Evolutionary conservation across 53 echinoderm and acorn worm genomes (phyloP).

Genomic region (Apostichopus leukothele): DNA sequence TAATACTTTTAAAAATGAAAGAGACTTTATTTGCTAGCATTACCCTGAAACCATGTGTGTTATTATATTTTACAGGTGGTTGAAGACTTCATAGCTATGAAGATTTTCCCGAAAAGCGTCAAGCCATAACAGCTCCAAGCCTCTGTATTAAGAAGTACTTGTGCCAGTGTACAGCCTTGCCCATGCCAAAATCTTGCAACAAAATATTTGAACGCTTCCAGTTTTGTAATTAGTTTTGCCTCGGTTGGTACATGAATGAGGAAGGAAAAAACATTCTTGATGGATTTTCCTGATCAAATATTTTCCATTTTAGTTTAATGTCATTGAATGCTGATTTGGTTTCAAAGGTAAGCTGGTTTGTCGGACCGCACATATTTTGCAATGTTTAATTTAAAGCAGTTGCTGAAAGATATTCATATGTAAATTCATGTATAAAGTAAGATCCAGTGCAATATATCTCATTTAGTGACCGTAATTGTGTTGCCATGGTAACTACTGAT

Average conservation of each 20-base stretch:
- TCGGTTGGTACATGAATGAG: not conserved
- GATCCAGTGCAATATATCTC: slow-evolving; percentile 31
- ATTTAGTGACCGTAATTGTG: not conserved
- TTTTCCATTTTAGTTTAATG: too few species aligned
- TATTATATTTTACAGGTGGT: slow-evolving; percentile 54
- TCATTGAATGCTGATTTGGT: too few species aligned
- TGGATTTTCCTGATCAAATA: too few species aligned
- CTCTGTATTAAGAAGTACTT: not conserved
- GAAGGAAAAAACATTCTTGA: too few species aligned
- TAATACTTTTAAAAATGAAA: too few species aligned
- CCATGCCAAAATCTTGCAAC: slow-evolving; percentile 48
- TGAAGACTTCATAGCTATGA: slow-evolving; percentile 75
- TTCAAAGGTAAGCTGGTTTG: too few species aligned
- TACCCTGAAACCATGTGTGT: too few species aligned
- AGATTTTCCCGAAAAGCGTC: slow-evolving; percentile 76
- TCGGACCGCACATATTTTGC: not conserved
- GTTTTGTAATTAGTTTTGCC: slow-evolving; percentile 12
- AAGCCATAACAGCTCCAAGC: slow-evolving; percentile 31
- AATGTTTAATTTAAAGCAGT: not conserved
- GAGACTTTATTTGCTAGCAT: too few species aligned
- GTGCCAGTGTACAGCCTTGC: slow-evolving; percentile 40
- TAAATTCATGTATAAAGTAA: slow-evolving; percentile 25
- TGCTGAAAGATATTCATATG: slow-evolving; percentile 2
- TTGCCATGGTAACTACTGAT: not conserved
- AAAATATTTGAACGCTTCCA: slow-evolving; percentile 29